Conservation (phyloP, 35 echinoderm and acorn worm genomes). For the Ophioderma brevispina region DNA sequence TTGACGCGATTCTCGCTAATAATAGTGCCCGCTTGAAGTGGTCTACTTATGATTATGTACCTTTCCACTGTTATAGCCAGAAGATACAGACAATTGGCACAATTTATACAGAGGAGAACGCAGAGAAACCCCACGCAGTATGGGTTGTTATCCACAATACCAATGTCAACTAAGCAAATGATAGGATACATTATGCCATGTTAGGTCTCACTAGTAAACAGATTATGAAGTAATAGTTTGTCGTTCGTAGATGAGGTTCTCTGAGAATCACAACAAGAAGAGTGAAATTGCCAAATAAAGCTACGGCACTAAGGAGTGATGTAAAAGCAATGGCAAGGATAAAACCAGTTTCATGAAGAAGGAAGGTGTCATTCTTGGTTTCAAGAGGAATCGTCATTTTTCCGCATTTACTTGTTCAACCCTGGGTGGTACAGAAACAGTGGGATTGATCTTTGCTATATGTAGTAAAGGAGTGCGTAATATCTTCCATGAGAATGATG, state of each 20-base stretch:
- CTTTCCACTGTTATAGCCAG: not conserved
- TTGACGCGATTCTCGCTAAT: not conserved
- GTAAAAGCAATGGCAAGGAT: not conserved
- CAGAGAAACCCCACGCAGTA: not conserved
- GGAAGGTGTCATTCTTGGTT: no score
- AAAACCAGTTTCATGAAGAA: no score
- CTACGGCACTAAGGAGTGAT: not conserved
- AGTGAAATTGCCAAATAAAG: not conserved
- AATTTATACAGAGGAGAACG: not conserved
- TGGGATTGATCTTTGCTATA: no score
- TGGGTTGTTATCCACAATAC: not conserved
- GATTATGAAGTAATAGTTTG: not conserved
- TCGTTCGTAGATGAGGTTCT: not conserved
- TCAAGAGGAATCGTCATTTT: no score
- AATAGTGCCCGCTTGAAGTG: not conserved
- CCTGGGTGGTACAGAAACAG: no score
- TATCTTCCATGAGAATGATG: no score
- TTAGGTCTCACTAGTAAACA: not conserved
- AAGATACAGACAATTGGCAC: not conserved
- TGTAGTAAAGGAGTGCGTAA: no score
- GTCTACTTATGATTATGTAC: not conserved
- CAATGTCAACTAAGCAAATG: not conserved
- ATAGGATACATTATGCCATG: not conserved
- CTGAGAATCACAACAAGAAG: not conserved
- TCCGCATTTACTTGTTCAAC: no score